A percentile compares a stretch with the other conserved stretches of the same genome.
Conservation (phyloP, 2,797 vertebrate genomes). For the Oreortyx pictus region DNA sequence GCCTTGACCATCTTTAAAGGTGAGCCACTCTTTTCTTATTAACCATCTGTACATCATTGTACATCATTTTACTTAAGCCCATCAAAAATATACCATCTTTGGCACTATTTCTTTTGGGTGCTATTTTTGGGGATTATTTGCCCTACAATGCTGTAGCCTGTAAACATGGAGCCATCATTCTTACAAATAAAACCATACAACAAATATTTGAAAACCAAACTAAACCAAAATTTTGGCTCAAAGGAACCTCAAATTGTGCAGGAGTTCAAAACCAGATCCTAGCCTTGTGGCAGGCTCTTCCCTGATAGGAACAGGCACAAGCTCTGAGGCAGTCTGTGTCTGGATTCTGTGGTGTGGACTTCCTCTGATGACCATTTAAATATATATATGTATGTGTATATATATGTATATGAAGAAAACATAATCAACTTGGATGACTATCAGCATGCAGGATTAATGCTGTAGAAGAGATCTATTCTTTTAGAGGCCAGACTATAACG, state of each 20-base stretch:
- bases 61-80: too few relatives aligned
- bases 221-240: conserved; percentile 33
- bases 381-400: background rate
- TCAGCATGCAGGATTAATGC: background rate
- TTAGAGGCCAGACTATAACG: background rate
- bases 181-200: conserved; percentile 59
- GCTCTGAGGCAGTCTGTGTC: conserved; percentile 9
- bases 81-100: too few relatives aligned
- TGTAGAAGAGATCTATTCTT: background rate
- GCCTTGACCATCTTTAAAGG: too few relatives aligned
- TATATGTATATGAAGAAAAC: background rate
- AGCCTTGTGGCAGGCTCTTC: background rate
- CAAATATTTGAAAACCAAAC: conserved; percentile 42
- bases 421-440: background rate
- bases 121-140: too few relatives aligned
- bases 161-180: conserved; percentile 42
- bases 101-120: too few relatives aligned
- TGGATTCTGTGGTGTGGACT: background rate
- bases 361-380: background rate
- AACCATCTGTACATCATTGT: too few relatives aligned
- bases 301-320: background rate
- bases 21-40: too few relatives aligned
- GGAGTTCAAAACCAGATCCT: conserved; percentile 49
- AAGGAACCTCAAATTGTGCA: conserved; percentile 35
- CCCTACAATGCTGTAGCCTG: background rate